Evolutionary conservation across 2,113 vertebrate species (phyloP).

Genomic region (Malaclemys terrapin): DNA sequence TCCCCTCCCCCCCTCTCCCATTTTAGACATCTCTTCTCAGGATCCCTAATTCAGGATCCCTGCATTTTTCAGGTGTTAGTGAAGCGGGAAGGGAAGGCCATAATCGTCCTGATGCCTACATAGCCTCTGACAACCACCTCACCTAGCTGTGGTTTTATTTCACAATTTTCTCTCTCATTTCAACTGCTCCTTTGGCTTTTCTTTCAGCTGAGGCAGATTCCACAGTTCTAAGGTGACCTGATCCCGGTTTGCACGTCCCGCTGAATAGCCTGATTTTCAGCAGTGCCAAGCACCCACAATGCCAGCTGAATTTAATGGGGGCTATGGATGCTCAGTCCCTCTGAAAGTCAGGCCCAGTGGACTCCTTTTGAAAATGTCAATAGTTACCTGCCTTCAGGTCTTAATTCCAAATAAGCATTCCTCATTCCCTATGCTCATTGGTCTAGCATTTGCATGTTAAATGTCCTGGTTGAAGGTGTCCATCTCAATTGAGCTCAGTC

Average conservation of each 20-base stretch:
- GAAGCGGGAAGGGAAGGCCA: too few relatives aligned
- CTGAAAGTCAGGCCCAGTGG: constrained; percentile 32
- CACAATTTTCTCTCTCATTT: neutral
- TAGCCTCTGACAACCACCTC: neutral
- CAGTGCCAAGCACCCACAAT: constrained; percentile 28
- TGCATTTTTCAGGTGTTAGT: neutral
- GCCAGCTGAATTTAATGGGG: constrained; percentile 35
- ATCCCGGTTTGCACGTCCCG: constrained; percentile 42
- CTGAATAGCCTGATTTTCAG: constrained; percentile 56
- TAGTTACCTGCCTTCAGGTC: neutral
- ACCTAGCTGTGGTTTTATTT: neutral
- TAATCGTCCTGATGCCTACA: neutral
- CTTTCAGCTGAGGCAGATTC: constrained; percentile 19
- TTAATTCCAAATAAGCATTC: constrained; percentile 34
- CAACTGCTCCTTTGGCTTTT: neutral
- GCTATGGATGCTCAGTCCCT: constrained; percentile 21
- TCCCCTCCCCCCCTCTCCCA: too few relatives aligned
- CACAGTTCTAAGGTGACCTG: constrained; percentile 1
- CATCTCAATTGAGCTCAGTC: constrained; percentile 15
- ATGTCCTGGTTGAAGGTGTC: neutral
- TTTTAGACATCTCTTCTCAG: neutral
- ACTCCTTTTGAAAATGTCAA: constrained; percentile 36
- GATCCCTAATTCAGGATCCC: neutral
- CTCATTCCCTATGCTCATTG: neutral
- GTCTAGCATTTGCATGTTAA: constrained; percentile 40